These are phyloP conservation scores for Carcharodon carcharias DNA, from an alignment of 2,797 vertebrate species.

Conservation along the genomic window DNA sequence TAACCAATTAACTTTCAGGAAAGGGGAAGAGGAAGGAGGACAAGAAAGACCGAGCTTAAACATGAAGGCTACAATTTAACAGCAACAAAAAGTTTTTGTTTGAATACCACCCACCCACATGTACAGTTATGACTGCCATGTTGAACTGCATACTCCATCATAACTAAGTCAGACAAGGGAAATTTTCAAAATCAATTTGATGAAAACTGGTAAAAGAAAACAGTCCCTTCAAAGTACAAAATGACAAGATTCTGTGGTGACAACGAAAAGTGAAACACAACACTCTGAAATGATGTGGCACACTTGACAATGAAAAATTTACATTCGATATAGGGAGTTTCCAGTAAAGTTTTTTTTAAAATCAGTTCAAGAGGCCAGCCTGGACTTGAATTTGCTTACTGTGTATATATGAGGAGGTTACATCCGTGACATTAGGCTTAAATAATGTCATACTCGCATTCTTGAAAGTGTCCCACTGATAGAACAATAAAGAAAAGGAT, in stretches of 20 bases:
- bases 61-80: not conserved
- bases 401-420: not conserved
- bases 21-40: not conserved
- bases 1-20: not conserved
- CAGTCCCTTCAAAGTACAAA: not conserved
- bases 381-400: not conserved
- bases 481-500: not conserved
- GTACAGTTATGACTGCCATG: slow-evolving; percentile 11
- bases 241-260: not conserved
- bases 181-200: slow-evolving; percentile 27
- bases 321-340: not conserved
- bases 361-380: not conserved
- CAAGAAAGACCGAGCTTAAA: not conserved
- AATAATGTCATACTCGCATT: not conserved
- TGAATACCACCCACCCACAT: not conserved
- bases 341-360: not conserved
- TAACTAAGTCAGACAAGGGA: slow-evolving; percentile 21
- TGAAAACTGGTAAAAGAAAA: slow-evolving; percentile 16
- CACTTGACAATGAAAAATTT: not conserved
- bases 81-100: not conserved
- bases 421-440: not conserved
- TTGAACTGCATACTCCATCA: not conserved
- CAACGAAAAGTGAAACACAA: not conserved
- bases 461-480: not conserved
- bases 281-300: not conserved